Conservation (phyloP, 2,113 vertebrate genomes). For the Leiothrix lutea region DNA sequence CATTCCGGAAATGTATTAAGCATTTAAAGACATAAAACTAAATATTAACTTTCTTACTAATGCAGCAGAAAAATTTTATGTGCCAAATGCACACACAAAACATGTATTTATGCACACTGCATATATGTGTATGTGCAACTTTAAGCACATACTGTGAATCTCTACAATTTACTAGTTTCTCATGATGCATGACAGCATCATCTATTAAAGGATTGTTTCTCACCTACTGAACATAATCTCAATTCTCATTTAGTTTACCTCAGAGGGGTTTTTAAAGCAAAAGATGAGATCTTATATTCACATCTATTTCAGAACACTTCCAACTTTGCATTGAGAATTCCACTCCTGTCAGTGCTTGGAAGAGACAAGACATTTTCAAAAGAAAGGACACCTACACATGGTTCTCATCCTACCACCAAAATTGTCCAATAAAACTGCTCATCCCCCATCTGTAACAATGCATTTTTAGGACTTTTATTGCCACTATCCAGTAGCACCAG, state of each 20-base stretch:
- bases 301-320: not conserved
- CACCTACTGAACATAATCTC: not conserved
- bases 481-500: not conserved
- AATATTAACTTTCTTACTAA: constrained; percentile 29
- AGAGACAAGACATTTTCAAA: not conserved
- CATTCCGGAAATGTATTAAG: not conserved
- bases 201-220: not conserved
- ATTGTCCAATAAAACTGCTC: not conserved
- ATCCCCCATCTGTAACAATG: not conserved
- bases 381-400: not conserved
- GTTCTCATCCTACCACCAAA: not conserved
- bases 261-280: not conserved
- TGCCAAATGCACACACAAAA: not conserved
- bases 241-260: not conserved
- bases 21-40: not conserved
- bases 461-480: not conserved
- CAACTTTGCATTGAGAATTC: not conserved
- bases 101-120: rapidly evolving
- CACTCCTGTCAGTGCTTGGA: not conserved
- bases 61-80: not conserved
- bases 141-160: not conserved
- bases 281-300: not conserved
- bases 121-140: not conserved
- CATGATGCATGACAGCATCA: not conserved
- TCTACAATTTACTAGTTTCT: not conserved